Evolutionary conservation across 2,113 vertebrate genomes (phyloP).

Genomic region (Myiozetetes cayanensis): DNA sequence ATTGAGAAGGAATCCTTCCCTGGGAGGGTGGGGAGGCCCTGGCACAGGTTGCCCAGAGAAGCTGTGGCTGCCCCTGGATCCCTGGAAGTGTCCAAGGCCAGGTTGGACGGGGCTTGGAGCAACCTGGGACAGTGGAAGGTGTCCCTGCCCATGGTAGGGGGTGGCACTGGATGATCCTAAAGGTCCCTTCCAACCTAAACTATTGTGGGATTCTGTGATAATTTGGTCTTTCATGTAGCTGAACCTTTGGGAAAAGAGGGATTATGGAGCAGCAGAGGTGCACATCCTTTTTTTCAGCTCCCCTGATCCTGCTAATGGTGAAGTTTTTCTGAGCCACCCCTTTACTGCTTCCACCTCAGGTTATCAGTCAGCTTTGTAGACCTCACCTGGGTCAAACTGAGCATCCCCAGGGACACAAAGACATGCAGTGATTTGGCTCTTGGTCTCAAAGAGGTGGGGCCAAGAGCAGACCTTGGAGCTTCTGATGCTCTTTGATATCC

Average conservation of each 20-base stretch:
- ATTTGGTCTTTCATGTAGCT: no score
- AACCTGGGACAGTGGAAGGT: neutral
- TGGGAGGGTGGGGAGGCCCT: accelerated
- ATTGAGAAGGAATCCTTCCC: accelerated
- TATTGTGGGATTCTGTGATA: no score
- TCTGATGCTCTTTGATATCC: neutral
- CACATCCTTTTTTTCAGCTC: neutral
- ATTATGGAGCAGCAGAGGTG: no score
- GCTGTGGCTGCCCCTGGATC: neutral
- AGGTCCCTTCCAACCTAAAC: neutral
- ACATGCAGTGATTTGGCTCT: neutral
- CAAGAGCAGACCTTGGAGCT: neutral
- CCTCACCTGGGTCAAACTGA: neutral
- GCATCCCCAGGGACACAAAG: neutral
- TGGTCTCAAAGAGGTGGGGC: neutral
- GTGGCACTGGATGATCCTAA: neutral
- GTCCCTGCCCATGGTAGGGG: neutral
- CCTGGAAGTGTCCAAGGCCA: neutral
- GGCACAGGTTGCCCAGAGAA: neutral
- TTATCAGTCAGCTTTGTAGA: neutral
- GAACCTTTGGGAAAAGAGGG: no score
- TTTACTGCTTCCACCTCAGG: neutral
- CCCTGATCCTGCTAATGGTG: neutral
- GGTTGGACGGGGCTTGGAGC: neutral
- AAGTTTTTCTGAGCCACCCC: neutral